Base-by-base conservation (phyloP, 2,888 invertebrate species). In the Plebejus argus region DNA sequence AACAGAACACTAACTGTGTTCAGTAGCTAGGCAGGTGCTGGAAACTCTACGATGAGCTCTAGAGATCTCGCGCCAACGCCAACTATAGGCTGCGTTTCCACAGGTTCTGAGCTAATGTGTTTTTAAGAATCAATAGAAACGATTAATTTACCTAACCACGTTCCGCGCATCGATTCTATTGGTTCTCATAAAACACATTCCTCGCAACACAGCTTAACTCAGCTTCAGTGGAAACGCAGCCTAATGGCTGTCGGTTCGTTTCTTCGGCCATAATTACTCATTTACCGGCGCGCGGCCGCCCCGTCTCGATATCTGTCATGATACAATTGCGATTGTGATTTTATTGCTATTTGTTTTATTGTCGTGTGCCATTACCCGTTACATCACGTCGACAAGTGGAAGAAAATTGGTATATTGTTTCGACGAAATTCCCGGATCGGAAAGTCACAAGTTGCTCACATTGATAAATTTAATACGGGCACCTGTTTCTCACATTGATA, bases 281-380 rank as follows among this genome's bases (percentile, higher is more conserved):
- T 72, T 72, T 49, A 49, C 72, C 72, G 72, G 12, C 23, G 72
- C 53, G 45, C 45, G 18, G 35, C 8, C 39, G 3, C 71, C n/a
- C 49, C 23, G 35, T 45, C 23, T 5, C 45, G 23, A 12, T 23
- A 28, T 72, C 39, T 49, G 71, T 20, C 39, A 71, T 45, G 23
- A 72, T 72, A 49, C 72, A 49, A 72, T 72, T 23, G 35, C 70
- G 35, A 39, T 39, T 71, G 71, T 35, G 10, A 35, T 71, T 71
- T 39, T 71, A 71, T 39, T 71, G 39, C 39, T 71, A 23, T 70
- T 70, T n/a, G 10, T 49, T 72, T 72, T 72, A 72, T 72, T 45
- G 45, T 72, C 20, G n/a, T 23, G 45, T 72, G 5, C 23, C 23
- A 15, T 70, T 70, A 35, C 70, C 35, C 70, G 61, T 61, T 23